Percentiles rank a stretch among this genome's conserved stretches.
phyloP scores from a whole-genome alignment of 2,113 vertebrate species.

The Callocephalon fimbriatum region DNA sequence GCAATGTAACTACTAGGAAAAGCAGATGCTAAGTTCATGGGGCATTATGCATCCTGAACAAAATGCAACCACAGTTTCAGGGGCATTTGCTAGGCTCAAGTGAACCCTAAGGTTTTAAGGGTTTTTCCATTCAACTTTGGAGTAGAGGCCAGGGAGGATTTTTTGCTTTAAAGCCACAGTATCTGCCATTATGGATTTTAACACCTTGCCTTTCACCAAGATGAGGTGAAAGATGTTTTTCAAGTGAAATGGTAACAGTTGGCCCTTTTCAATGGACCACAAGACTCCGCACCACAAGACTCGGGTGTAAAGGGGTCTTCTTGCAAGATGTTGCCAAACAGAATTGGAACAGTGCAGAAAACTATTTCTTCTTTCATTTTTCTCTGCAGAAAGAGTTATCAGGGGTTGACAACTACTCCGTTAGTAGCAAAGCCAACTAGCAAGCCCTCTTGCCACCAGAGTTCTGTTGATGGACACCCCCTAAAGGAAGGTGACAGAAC shows the following conservation, averaged over 20 bases:
- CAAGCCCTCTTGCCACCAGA: constrained; percentile 89
- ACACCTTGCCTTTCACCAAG: constrained; percentile 43
- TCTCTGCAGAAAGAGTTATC: background rate
- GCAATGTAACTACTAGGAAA: background rate
- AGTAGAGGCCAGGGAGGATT: constrained; percentile 21
- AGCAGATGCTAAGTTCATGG: background rate
- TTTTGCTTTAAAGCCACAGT: constrained; percentile 54
- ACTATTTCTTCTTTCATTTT: background rate
- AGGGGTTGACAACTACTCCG: background rate
- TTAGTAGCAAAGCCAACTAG: constrained; percentile 92
- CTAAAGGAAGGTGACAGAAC: constrained; percentile 67
- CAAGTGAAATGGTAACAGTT: background rate
- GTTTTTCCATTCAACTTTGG: background rate
- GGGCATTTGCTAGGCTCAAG: background rate
- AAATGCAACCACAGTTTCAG: background rate
- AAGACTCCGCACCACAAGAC: background rate
- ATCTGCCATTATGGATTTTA: constrained; percentile 64
- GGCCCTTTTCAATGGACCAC: background rate
- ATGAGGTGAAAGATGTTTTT: constrained; percentile 16
- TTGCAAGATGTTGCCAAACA: background rate
- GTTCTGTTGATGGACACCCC: constrained; percentile 89
- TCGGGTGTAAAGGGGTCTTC: background rate
- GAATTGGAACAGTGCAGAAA: background rate
- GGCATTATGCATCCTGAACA: background rate
- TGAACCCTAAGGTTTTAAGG: background rate